Evolutionary conservation across 2,113 vertebrate genomes (phyloP), one percentile per base, ranked within the genome.

Genomic region (Pterocles orientalis): DNA sequence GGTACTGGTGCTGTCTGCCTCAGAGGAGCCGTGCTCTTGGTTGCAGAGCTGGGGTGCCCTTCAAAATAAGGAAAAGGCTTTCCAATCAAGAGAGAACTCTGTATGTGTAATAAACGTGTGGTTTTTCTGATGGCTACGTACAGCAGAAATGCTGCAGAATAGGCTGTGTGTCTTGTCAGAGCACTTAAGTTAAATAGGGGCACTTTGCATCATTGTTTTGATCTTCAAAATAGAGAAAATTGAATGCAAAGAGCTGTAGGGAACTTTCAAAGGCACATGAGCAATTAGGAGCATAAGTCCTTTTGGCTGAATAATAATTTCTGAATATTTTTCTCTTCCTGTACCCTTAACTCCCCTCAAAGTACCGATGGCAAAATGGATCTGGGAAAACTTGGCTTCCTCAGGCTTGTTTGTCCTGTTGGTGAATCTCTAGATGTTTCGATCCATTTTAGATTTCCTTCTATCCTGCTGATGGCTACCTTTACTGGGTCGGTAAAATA

Each of bases 181-280:
- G 73, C 88, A 94, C 92, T 96, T 95, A 95, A 95, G 95, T 94
- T 95, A 96, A 96, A 94, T 64, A 96, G 92, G 95, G 90, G 90
- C 92, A 96, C 78, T 90, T 95, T 90, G 94, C 56, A 34, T 96
- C 95, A 95, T 91, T 96, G 92, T 96, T 95, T 96, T 95, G 94
- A 93, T 97, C 92, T 93, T 96, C 93, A 90, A 93, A 96, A 97
- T 93, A 96, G 85, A 93, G 88, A 92, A 96, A 97, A 96, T 96
- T 94, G 90, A 96, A 97, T 87, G 90, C 87, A 73, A 96, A 96
- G 92, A 95, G 90, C 95, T 88, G 85, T 88, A 85, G 93, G 92
- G 85, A 97, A 95, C 84, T 94, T 96, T 89, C 89, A 95, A 96
- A 96, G 94, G 91, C 93, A 96, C 76, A 86, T 9, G 91, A 95